These are phyloP conservation scores for Selenia dentaria DNA, from an alignment of 2,888 invertebrate species.

Conservation along the genomic window DNA sequence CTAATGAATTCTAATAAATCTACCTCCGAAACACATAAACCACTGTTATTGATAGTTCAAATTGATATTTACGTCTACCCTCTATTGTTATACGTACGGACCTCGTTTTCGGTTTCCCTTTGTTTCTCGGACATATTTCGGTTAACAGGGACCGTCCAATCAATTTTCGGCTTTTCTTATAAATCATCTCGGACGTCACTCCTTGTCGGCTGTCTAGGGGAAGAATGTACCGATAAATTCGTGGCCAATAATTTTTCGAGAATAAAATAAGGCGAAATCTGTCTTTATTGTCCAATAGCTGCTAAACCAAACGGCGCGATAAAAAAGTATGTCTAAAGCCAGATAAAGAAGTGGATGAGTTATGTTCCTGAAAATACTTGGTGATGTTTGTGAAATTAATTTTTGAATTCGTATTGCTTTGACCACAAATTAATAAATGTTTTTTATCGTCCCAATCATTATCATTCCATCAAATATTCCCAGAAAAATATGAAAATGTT, in stretches of 20 bases:
- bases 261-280: constrained; percentile 29
- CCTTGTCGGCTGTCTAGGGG: constrained; percentile 42
- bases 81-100: constrained; percentile 34
- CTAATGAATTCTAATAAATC: constrained; percentile 37
- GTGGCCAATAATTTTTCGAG: constrained; percentile 45
- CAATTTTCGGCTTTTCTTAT: constrained; percentile 71
- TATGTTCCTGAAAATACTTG: neutral
- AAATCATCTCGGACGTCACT: constrained; percentile 70
- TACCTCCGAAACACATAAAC: constrained; percentile 30
- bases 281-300: constrained; percentile 31
- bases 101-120: constrained; percentile 51
- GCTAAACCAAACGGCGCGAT: constrained; percentile 16
- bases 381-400: neutral
- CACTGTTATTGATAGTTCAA: constrained; percentile 41
- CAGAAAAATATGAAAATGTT: too few relatives aligned
- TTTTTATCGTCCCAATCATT: neutral
- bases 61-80: constrained; percentile 37
- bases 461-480: neutral
- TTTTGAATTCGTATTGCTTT: neutral
- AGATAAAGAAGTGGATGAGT: constrained; percentile 8
- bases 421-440: neutral
- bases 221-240: constrained; percentile 53
- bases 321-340: constrained; percentile 9
- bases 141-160: constrained; percentile 59
- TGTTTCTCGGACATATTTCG: constrained; percentile 65